A percentile compares a stretch with the other conserved stretches of the same genome.
These are phyloP conservation scores for Orchestes rusci DNA, from an alignment of 2,888 invertebrate genomes.

Conservation along the genomic window DNA sequence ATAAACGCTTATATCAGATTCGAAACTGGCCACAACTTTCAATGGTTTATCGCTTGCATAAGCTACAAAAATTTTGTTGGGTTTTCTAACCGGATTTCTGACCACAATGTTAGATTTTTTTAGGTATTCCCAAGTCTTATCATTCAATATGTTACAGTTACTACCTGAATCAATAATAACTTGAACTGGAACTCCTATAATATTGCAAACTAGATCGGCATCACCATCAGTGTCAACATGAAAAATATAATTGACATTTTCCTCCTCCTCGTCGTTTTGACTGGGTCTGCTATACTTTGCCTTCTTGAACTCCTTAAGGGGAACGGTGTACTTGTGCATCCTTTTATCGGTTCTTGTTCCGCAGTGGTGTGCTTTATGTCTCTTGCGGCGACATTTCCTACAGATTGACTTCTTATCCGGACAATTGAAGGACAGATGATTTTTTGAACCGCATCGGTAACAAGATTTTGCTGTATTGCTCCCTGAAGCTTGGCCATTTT, in stretches of 20 bases:
- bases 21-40: constrained; percentile 25
- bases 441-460: too few species aligned
- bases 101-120: constrained; percentile 13
- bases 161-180: constrained; percentile 27
- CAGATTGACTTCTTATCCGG: too few species aligned
- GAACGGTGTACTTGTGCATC: too few species aligned
- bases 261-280: too few species aligned
- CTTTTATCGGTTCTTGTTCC: too few species aligned
- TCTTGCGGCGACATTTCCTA: too few species aligned
- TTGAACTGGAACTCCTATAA: constrained; percentile 16
- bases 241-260: constrained; percentile 11
- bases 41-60: constrained; percentile 21
- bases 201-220: background rate
- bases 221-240: constrained; percentile 14
- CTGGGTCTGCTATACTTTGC: too few species aligned
- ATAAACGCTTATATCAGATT: constrained; percentile 15
- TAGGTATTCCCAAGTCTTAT: constrained; percentile 19
- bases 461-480: too few species aligned
- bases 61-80: constrained; percentile 12
- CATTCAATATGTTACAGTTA: constrained; percentile 23
- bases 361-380: too few species aligned
- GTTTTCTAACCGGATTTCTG: constrained; percentile 5
- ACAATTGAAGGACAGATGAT: too few species aligned
- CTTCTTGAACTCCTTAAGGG: too few species aligned
- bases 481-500: too few species aligned